Percentiles rank a stretch among this genome's conserved stretches.
phyloP scores from a whole-genome alignment of 2,888 invertebrate species.

The Cryptosula pallasiana region DNA sequence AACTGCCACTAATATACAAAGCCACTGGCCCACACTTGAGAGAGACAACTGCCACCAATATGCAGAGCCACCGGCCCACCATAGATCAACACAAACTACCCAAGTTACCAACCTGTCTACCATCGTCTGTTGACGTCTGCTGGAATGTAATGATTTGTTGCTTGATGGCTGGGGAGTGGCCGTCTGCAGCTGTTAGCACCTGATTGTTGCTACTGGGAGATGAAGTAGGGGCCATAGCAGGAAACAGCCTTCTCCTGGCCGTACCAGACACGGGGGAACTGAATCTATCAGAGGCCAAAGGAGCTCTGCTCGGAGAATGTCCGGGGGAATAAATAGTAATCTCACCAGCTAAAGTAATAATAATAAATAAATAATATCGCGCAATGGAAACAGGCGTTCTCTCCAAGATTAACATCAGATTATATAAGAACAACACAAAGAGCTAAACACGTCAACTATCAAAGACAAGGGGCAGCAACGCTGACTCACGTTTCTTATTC shows the following conservation, averaged over 20 bases:
- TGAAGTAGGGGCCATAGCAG: conserved; percentile 4
- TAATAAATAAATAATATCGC: too few species aligned
- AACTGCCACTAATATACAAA: too few species aligned
- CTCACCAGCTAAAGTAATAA: not conserved
- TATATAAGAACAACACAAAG: too few species aligned
- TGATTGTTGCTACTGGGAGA: not conserved
- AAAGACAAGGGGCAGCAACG: not conserved
- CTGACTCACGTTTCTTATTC: conserved; percentile 9
- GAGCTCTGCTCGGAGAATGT: conserved; percentile 28
- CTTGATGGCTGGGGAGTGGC: conserved; percentile 17
- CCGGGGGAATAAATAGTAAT: conserved; percentile 16
- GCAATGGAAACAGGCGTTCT: too few species aligned
- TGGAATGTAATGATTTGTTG: conserved; percentile 41
- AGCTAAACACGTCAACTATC: too few species aligned
- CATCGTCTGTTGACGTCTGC: conserved; percentile 40
- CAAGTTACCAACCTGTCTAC: conserved; percentile 39
- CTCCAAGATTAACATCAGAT: too few species aligned
- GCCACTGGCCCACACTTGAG: too few species aligned
- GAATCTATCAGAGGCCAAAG: conserved; percentile 44
- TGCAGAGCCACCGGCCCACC: too few species aligned
- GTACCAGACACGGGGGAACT: conserved; percentile 47
- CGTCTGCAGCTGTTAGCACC: conserved; percentile 3
- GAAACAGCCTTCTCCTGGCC: conserved; percentile 52
- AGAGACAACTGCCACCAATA: too few species aligned
- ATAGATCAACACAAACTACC: too few species aligned